Base-by-base conservation (phyloP, 2,797 vertebrate genomes). In the Columba guinea region DNA sequence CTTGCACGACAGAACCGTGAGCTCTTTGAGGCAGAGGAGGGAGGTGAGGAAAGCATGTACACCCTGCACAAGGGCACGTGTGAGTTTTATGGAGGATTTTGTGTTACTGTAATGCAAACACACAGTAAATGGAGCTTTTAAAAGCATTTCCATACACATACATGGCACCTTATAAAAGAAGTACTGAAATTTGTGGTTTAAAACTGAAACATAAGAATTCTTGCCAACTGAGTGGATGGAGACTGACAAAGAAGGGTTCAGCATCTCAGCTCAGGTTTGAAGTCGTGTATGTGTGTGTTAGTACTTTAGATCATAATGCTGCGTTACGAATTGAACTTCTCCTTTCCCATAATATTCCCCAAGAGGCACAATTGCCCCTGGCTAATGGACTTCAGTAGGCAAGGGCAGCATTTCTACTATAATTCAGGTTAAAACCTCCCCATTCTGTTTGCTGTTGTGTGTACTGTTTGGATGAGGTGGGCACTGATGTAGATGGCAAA, bases 1-100 rank as follows among this genome's bases (percentile, higher is more conserved):
- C 23, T 22, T 34, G n/a, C 44, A 1, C 5, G 46, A 26, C 1
- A 1, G 24, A 48, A 17, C 58, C 17, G 41, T 21, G 5, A 32
- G 44, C 63, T 23, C n/a, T 15, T 20, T 15, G 75, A 28, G 51
- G 35, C 86, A 46, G 67, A 65, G 77, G 63, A 87, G 77, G 32
- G 30, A 35, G 35, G 12, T 8, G 77, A 77, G 87, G 53, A 52
- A 37, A 52, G 23, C 7, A 24, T 35, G 10, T 17, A 0, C 1
- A 5, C 5, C 6, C 48, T 34, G 53, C n/a, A 22, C 55, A 26
- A 55, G 51, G 44, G 7, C 35, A 16, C 23, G 21, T 5, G 0
- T 3, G 4, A 15, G 35, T 49, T 51, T 39, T n/a, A 32, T 21
- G 75, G 34, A 65, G 49, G 27, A 8, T 26, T 89, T 69, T 71